Conservation (phyloP, 2,888 invertebrate species). For the Rhingia campestris region DNA sequence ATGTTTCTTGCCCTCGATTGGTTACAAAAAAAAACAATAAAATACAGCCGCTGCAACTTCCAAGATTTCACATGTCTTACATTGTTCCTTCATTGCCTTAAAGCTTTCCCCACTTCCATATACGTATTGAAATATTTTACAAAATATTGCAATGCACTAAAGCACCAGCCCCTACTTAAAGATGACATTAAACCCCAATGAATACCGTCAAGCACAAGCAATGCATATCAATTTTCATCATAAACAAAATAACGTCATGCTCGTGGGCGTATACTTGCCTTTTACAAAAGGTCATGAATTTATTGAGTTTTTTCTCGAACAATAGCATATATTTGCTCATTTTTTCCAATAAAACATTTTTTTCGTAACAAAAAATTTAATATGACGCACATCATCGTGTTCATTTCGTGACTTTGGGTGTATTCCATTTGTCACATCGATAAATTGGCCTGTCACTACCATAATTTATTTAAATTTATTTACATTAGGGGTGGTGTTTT, state of each 20-base stretch:
- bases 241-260: neutral
- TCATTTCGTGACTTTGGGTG: neutral
- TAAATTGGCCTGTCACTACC: constrained; percentile 17
- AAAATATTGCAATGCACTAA: too few species aligned
- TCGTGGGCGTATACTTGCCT: constrained; percentile 6
- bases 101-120: too few species aligned
- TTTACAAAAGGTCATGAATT: neutral
- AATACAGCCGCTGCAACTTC: too few species aligned
- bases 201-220: neutral
- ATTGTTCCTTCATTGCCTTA: too few species aligned
- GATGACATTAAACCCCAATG: neutral
- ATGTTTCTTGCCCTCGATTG: too few species aligned
- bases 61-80: too few species aligned
- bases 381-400: neutral
- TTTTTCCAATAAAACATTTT: neutral
- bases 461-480: constrained; percentile 26
- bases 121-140: too few species aligned
- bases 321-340: neutral
- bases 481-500: neutral
- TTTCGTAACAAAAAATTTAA: neutral
- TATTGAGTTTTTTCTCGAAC: neutral
- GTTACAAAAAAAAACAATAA: too few species aligned
- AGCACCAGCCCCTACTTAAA: neutral
- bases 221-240: neutral
- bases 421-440: constrained; percentile 13